Base-by-base conservation (phyloP, 1,140 invertebrate genomes). In the Metopolophium dirhodum region DNA sequence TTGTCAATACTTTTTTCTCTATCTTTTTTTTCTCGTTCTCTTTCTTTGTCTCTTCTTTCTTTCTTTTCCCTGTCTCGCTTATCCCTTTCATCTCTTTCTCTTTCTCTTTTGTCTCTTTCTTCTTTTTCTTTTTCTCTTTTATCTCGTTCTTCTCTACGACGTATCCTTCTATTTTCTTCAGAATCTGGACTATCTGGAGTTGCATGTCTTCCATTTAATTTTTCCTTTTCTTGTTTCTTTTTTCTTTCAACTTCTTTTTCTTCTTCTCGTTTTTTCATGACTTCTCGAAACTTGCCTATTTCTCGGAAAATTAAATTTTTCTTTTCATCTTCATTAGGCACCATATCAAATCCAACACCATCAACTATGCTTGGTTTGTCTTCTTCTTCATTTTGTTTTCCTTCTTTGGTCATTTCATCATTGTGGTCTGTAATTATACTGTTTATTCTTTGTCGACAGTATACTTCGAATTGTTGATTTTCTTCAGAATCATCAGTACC, bases 281-380 rank as follows among this genome's bases (percentile, higher is more conserved):
- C 98, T 96, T 99, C 98, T 93, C 99, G 96, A 96, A 99, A 99
- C 95, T 98, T 99, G 94, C 98, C 98, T 95, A 99, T 99, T 96
- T 99, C 99, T 94, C 97, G 96, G 94, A 98, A 98, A 94, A 99
- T 99, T 94, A 99, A 96, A 95, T 98, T 97, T n/a, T 98, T 97
- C 95, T 99, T 99, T 95, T 99, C 99, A 95, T 99, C 99, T 95
- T 99, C 99, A 93, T 93, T 93, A 1, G 91, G 91, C 20, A 93
- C 91, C 41, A 93, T n/a, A 51, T 93, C 91, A 85, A 93, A 93
- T 20, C 91, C 91, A 93, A 93, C 91, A 30, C 82, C 82, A 68
- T 93, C 91, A 18, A 93, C 91, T 30, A 93, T 93, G n/a, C 26
- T 93, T n/a, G 51, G 91, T 86, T 93, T 93, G 1, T 93, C 91